phyloP scores from a whole-genome alignment of 2,113 vertebrate species.

The Gopherus evgoodei region DNA sequence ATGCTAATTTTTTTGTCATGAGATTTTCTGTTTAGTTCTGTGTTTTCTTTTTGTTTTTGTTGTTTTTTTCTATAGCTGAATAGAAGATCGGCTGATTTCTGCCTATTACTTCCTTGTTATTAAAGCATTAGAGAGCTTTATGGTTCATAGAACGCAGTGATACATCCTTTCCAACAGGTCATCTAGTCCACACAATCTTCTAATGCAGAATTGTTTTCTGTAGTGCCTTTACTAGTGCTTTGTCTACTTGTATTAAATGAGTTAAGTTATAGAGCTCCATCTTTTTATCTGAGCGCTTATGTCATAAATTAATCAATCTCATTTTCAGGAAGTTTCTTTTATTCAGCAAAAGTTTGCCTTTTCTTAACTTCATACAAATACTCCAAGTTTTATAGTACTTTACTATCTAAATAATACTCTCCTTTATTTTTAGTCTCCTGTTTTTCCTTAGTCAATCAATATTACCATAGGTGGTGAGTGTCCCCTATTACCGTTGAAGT shows the following conservation, averaged over 20 bases:
- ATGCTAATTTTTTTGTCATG: not conserved
- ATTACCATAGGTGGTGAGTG: not conserved
- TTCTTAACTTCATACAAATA: not conserved
- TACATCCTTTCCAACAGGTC: not conserved
- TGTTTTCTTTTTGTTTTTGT: too few species aligned
- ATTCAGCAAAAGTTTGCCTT: not conserved
- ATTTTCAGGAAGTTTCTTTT: not conserved
- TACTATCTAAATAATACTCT: not conserved
- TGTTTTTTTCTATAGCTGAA: not conserved
- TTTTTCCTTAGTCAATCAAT: not conserved
- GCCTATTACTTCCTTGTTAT: not conserved
- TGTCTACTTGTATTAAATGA: not conserved
- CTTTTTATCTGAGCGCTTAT: not conserved
- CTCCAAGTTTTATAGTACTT: not conserved
- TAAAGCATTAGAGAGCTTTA: not conserved
- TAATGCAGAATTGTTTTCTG: not conserved
- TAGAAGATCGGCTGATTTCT: not conserved
- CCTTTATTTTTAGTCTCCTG: not conserved
- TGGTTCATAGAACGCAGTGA: not conserved
- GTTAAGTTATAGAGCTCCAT: not conserved
- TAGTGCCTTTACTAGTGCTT: not conserved
- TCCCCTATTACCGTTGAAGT: not conserved
- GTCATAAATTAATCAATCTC: not conserved
- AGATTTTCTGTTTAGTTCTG: not conserved
- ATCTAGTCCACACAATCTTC: not conserved